Base-by-base conservation (phyloP, 1,140 invertebrate species). In the Forficula auricularia region DNA sequence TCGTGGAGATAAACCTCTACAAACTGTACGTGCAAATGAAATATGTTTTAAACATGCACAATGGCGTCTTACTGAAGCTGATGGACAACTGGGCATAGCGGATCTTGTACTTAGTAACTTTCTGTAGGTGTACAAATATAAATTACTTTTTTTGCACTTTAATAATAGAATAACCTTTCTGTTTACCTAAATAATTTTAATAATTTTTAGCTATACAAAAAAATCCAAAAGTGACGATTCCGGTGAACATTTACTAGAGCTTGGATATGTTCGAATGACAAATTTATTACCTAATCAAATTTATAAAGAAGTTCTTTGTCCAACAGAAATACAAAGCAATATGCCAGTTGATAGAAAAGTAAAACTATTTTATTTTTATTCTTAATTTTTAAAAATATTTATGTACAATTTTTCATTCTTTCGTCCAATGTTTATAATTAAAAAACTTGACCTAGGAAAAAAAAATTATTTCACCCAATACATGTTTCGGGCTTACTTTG, bases 41-140 rank as follows among this genome's bases (percentile, higher is more conserved):
- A 95, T 99, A 50, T 97, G 89, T 60, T 98, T 99, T 58, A 95
- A 96, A 62, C 86, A 92, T 59, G 94, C 94, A n/a, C 82, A 91
- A 49, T 99, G 95, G 95, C 63, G 91, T 40, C 71, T 99, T 18
- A 99, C 94, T 0, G 91, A 98, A 62, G 79, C 83, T 4, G 94
- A 98, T 68, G 94, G 95, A 0, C 92, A 96, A 60, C 75, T 98
- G 37, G 92, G 91, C 37, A 90, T 98, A 49, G 84, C 92, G 2
- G 92, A 99, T 67, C 67, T 98, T 31, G 79, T 91, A 15, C 72
- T 99, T 1, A 86, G 85, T 40, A 97, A 97, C 60, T 98, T 98
- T 62, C 66, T 98, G 65, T 88, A 60, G 69, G 71, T 68, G 44
- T 32, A 12, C 14, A 12, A n/a, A 16, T 13, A 12, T 10, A 30